phyloP scores from a whole-genome alignment of 2,888 invertebrate genomes.

The Stegophylla sp. region DNA sequence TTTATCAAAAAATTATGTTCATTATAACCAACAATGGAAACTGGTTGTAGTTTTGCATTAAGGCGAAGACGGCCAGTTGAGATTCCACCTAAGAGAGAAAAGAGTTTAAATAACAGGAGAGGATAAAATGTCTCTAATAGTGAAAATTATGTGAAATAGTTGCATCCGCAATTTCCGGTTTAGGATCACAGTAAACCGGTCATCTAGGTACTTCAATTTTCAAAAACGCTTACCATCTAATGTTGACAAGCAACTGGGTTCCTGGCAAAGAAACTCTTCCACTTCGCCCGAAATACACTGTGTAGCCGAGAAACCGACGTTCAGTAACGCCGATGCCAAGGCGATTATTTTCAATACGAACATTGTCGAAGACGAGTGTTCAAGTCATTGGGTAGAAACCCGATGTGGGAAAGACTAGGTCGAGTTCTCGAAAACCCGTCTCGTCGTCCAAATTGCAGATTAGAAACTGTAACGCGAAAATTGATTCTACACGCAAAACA shows the following conservation, averaged over 20 bases:
- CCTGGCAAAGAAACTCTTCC: neutral
- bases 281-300: neutral
- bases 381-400: no score
- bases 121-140: no score
- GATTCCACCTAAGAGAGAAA: conserved; percentile 12
- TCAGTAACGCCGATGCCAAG: neutral
- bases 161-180: no score
- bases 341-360: conserved; percentile 31
- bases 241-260: neutral
- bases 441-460: no score
- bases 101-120: neutral
- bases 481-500: neutral
- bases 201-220: no score
- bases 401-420: no score
- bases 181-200: no score
- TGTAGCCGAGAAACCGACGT: neutral
- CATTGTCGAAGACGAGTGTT: conserved; percentile 4
- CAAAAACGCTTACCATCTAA: neutral
- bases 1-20: conserved; percentile 1
- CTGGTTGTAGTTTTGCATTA: neutral
- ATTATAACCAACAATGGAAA: conserved; percentile 23
- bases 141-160: no score
- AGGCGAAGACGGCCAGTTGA: neutral
- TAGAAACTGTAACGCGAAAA: neutral
- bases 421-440: neutral